Evolutionary conservation across 37 sponge, comb jelly and placozoan species (phyloP), one percentile per base, ranked within the genome.

Genomic region (Oscarella lobularis): DNA sequence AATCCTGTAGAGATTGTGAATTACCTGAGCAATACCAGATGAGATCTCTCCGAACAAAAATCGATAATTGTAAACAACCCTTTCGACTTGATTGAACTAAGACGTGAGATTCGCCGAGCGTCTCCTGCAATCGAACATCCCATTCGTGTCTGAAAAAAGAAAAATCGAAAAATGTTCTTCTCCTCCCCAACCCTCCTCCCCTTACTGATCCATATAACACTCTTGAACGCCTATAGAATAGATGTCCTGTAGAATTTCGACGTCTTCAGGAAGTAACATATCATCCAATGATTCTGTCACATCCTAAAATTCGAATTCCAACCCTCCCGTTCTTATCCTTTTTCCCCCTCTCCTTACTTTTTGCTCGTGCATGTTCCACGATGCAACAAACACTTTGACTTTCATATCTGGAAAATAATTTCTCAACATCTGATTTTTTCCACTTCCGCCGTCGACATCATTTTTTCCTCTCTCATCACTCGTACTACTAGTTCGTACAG

Each of bases 221-320:
- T 95, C 96, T 66, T 95, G 96, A 2, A 86, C 81, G 0, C 96
- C 96, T 1, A 95, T 82, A 3, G 87, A 84, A 82, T 78, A 91
- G 66, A 95, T 74, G 67, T 95, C 96, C 36, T 95, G 77, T 30
- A 82, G 80, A 4, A 39, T 36, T 36, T 88, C 76, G 0, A 82
- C 81, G 5, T 81, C 35, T 0, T 60, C 40, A 0, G 96, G 96
- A 30, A 95, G 74, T 33, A 95, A 80, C 39, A 95, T 77, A 60
- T 95, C 92, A 60, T 95, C 96, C n/a, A 91, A 35, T 30, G 70
- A 77, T 0, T 31, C 48, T 3, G 96, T 89, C 31, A 95, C 80
- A 2, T 81, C 81, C 89, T 95, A 77, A 5, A 76, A 76, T 34
- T 66, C 67, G 0, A 39, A 78, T 48, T 20, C 60, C 20, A 20